phyloP scores from a whole-genome alignment of 2,888 invertebrate species.

The Andrena minutula region DNA sequence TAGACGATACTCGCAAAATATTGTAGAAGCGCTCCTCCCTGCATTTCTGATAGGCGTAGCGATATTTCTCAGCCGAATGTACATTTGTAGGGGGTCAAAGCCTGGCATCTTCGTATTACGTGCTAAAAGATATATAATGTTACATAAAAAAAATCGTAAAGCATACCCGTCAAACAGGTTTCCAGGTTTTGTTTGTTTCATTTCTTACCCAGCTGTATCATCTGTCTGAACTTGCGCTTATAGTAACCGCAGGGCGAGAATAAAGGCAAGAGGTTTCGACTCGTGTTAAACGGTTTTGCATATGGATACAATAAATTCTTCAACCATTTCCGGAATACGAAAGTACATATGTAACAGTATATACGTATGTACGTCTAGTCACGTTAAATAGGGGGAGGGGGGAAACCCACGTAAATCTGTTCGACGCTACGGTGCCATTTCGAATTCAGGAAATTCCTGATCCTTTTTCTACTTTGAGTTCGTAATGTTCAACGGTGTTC shows the following conservation, averaged over 20 bases:
- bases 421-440: constrained; percentile 37
- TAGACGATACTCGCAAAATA: too few relatives aligned
- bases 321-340: constrained; percentile 45
- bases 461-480: background rate
- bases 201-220: constrained; percentile 1
- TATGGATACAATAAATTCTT: constrained; percentile 51
- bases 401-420: constrained; percentile 36
- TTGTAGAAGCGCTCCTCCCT: too few relatives aligned
- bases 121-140: background rate
- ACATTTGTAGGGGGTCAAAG: too few relatives aligned
- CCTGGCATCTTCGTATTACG: background rate
- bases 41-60: too few relatives aligned
- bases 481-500: too few relatives aligned
- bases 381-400: background rate
- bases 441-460: constrained; percentile 63
- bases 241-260: constrained; percentile 4
- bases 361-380: constrained; percentile 5
- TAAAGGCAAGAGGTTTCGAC: background rate
- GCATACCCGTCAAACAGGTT: constrained; percentile 22
- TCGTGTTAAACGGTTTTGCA: constrained; percentile 32
- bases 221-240: constrained; percentile 12
- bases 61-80: too few relatives aligned
- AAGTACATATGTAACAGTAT: constrained; percentile 43
- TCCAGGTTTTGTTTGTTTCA: background rate
- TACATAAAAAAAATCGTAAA: background rate